Percentiles rank a stretch among this genome's conserved stretches.
Conservation (phyloP, 2,888 invertebrate genomes). For the Uropetala carovei region DNA sequence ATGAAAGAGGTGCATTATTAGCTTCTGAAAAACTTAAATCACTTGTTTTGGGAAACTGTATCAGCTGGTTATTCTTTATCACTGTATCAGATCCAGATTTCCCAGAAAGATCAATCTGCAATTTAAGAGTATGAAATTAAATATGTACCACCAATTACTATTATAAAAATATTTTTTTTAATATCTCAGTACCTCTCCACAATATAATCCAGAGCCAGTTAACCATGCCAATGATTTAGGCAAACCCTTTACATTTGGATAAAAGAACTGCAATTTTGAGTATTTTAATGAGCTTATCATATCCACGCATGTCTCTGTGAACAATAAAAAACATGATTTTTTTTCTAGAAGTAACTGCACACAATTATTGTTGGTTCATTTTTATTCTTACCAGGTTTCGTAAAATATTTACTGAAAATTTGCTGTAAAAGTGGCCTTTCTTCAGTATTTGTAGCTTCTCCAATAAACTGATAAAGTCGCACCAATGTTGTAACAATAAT, state of each 20-base stretch:
- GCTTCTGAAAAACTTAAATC: constrained; percentile 71
- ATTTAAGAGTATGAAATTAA: neutral
- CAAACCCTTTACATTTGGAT: constrained; percentile 80
- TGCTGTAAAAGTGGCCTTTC: constrained; percentile 89
- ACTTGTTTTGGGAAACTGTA: constrained; percentile 73
- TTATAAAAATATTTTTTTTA: neutral
- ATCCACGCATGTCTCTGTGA: constrained; percentile 80
- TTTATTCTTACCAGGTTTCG: constrained; percentile 79
- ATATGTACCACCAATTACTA: neutral
- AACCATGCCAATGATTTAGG: constrained; percentile 93
- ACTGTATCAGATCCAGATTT: constrained; percentile 66
- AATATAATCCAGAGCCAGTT: constrained; percentile 88
- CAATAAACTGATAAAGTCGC: constrained; percentile 92
- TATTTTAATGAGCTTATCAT: constrained; percentile 84
- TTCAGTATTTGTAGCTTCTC: constrained; percentile 82
- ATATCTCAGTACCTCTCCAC: constrained; percentile 81
- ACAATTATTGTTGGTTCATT: neutral
- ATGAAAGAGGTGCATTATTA: constrained; percentile 81
- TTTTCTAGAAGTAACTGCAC: neutral
- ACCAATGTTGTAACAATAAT: constrained; percentile 91
- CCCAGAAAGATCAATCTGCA: constrained; percentile 66
- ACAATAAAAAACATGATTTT: constrained; percentile 63
- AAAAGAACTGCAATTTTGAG: constrained; percentile 88
- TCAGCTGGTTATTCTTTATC: constrained; percentile 70
- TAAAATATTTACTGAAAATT: constrained; percentile 87